These are phyloP conservation scores for Coleophora flavipennella DNA, from an alignment of 2,888 invertebrate genomes.

Conservation along the genomic window DNA sequence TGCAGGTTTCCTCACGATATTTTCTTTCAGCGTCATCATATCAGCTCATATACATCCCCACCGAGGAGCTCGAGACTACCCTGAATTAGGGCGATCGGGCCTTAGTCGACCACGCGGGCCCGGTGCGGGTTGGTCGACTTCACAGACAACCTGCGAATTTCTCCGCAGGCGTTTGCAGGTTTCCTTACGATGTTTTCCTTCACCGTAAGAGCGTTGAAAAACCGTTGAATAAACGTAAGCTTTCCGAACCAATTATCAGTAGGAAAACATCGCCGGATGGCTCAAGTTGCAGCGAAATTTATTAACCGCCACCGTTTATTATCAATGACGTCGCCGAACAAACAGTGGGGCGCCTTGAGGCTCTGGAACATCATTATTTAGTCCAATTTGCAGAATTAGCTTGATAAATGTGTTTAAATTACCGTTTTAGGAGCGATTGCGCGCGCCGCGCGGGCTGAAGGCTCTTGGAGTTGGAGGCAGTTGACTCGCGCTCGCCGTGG, in stretches of 20 bases:
- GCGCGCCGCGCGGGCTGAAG: constrained; percentile 53
- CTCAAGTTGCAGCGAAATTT: constrained; percentile 48
- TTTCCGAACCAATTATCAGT: not conserved
- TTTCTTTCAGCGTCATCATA: too few species aligned
- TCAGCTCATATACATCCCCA: too few species aligned
- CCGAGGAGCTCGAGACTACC: too few species aligned
- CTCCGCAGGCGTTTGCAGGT: too few species aligned
- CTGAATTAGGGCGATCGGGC: too few species aligned
- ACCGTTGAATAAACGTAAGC: not conserved
- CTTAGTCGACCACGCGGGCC: too few species aligned
- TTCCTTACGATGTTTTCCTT: too few species aligned
- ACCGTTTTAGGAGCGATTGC: constrained; percentile 54
- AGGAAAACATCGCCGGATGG: not conserved
- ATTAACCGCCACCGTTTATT: constrained; percentile 45
- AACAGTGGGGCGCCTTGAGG: constrained; percentile 40
- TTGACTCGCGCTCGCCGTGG: constrained; percentile 31
- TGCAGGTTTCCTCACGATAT: not conserved
- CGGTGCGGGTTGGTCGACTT: too few species aligned
- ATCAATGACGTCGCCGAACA: constrained; percentile 42
- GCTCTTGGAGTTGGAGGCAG: constrained; percentile 36
- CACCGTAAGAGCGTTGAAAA: not conserved
- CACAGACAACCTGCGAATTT: too few species aligned
- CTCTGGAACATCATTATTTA: constrained; percentile 60
- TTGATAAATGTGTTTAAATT: constrained; percentile 68
- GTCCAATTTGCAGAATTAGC: constrained; percentile 67